A percentile compares a stretch with the other conserved stretches of the same genome.
These are phyloP conservation scores for Metalampra italica DNA, from an alignment of 2,888 invertebrate species.

Conservation along the genomic window DNA sequence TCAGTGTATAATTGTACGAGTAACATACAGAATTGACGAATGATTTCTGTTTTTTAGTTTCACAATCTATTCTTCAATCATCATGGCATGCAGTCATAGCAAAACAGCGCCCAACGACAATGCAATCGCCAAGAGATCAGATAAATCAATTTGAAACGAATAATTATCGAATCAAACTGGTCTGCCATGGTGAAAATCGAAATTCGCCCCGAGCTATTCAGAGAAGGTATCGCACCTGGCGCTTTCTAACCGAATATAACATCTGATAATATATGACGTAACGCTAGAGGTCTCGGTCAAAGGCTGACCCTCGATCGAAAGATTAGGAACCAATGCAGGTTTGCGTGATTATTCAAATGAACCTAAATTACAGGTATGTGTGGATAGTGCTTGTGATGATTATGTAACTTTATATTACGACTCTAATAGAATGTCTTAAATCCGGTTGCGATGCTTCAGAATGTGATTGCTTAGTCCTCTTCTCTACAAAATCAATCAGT, in stretches of 20 bases:
- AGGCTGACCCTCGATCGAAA: constrained; percentile 30
- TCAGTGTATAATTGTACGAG: too few relatives aligned
- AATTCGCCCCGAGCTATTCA: constrained; percentile 30
- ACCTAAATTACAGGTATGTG: constrained; percentile 3
- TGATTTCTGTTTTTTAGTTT: neutral
- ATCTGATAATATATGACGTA: constrained; percentile 46
- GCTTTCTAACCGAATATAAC: constrained; percentile 49
- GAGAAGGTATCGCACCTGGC: constrained; percentile 42
- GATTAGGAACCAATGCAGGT: constrained; percentile 3
- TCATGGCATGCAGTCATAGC: neutral
- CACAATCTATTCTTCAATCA: neutral
- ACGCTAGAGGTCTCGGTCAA: constrained; percentile 61
- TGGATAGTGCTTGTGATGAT: too few relatives aligned
- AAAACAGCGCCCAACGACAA: too few relatives aligned
- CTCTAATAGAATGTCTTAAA: too few relatives aligned
- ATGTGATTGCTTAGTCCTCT: too few relatives aligned
- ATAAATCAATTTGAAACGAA: constrained; percentile 1
- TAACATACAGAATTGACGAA: too few relatives aligned
- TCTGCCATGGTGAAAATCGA: constrained; percentile 47
- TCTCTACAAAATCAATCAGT: too few relatives aligned
- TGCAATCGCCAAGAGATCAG: neutral
- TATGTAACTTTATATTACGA: too few relatives aligned
- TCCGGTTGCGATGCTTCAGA: too few relatives aligned
- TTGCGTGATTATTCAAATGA: constrained; percentile 1
- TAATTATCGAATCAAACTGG: neutral